Evolutionary conservation across 1,140 invertebrate species (phyloP), one percentile per base, ranked within the genome.

Genomic region (Anadara kagoshimensis): DNA sequence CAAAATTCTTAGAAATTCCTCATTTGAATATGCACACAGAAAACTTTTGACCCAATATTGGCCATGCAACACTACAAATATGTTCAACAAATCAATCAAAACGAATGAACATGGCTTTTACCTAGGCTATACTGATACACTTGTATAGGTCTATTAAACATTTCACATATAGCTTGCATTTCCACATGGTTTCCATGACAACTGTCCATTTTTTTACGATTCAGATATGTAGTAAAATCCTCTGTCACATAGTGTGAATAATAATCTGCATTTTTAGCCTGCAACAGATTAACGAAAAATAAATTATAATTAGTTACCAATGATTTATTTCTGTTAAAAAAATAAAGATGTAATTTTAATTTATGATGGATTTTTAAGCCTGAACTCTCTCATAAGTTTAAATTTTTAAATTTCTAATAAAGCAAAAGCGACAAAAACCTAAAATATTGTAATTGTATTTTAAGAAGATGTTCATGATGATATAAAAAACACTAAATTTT

Each of bases 181-280:
- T 98, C 96, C 78, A 98, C 93, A 87, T 98, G 96, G 90, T 98
- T 98, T 49, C 96, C 96, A 90, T 97, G 96, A 56, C 94, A 94
- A 87, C 93, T 92, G 74, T 94, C 93, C 78, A 85, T 78, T 61
- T 85, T 76, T 78, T 90, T 91, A 24, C 96, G 91, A 84, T 93
- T 92, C 18, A 98, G 92, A 84, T 98, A 98, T 24, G 93, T 93
- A 61, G 93, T 93, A 87, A 98, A 96, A 90, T 97, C 95, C 89
- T 98, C 96, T 2, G 96, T 97, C 20, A 98, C 93, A 90, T 96
- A 98, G 81, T 96, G 94, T n/a, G 94, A 94, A 90, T 95, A 98
- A 83, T 96, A 96, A 87, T 97, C 96, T 56, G 92, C 91, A 90
- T 98, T 98, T 84, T 95, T 93, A 36, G 82, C 79, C 87, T 89